These are phyloP conservation scores for Echeneis naucrates DNA, from an alignment of 2,797 vertebrate species.

Conservation along the genomic window DNA sequence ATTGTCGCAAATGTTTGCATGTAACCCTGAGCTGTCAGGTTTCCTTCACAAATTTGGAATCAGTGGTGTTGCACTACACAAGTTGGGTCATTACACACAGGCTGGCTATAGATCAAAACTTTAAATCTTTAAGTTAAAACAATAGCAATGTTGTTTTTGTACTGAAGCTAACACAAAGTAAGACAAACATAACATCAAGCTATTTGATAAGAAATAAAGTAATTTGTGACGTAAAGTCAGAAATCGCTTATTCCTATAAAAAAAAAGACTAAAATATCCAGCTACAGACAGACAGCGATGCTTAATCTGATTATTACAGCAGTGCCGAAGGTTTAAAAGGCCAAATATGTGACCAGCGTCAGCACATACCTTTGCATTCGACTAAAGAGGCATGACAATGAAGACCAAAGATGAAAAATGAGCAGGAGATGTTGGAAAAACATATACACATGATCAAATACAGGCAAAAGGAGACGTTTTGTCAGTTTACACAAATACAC, in stretches of 20 bases:
- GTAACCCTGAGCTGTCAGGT: too few relatives aligned
- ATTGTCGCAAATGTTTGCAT: too few relatives aligned
- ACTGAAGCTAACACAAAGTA: neutral
- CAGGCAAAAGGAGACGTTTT: slow-evolving; percentile 25
- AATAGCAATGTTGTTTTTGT: neutral
- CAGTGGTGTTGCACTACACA: too few relatives aligned
- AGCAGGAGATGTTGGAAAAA: slow-evolving; percentile 54
- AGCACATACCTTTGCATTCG: slow-evolving; percentile 72
- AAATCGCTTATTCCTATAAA: neutral
- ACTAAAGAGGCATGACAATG: slow-evolving; percentile 62
- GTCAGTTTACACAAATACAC: neutral
- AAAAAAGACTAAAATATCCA: neutral
- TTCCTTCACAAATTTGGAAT: too few relatives aligned
- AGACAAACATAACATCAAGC: neutral
- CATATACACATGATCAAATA: slow-evolving; percentile 48
- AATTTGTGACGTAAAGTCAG: neutral
- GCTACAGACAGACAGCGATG: neutral
- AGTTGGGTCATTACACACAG: too few relatives aligned
- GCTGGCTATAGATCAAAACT: neutral
- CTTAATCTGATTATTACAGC: neutral
- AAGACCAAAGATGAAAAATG: slow-evolving; percentile 59
- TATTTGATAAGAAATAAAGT: neutral
- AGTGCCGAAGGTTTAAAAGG: slow-evolving; percentile 28
- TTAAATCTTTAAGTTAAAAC: neutral
- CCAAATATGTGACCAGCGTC: neutral